These are phyloP conservation scores for Drosophila nasuta DNA, from an alignment of 1,140 invertebrate genomes.

Conservation along the genomic window DNA sequence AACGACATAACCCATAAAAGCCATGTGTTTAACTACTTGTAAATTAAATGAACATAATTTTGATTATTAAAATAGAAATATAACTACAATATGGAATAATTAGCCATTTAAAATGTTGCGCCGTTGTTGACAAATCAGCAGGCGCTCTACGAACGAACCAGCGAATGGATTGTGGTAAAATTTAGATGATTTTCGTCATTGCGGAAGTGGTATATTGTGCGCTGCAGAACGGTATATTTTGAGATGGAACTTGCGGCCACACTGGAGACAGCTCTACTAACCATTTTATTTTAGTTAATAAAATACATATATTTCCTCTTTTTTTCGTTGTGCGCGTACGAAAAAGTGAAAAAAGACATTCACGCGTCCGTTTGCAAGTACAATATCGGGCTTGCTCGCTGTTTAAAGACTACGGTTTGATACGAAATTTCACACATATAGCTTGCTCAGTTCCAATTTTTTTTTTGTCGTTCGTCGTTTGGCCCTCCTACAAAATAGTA, in stretches of 20 bases:
- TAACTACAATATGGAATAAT: too few relatives aligned
- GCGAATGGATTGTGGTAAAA: background rate
- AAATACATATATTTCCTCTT: constrained; percentile 74
- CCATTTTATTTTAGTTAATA: constrained; percentile 83
- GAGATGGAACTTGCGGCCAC: constrained; percentile 8
- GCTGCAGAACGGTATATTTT: background rate
- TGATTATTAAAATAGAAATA: too few relatives aligned
- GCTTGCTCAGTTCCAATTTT: constrained; percentile 13
- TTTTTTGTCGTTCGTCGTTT: constrained; percentile 57
- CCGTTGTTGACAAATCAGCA: background rate
- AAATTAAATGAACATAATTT: too few relatives aligned
- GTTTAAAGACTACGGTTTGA: constrained; percentile 38
- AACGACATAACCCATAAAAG: too few relatives aligned
- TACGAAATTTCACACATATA: constrained; percentile 53
- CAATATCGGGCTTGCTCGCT: constrained; percentile 33
- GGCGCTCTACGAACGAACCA: background rate
- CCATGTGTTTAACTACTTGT: too few relatives aligned
- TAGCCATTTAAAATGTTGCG: background rate
- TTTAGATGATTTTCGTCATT: background rate
- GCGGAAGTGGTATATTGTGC: background rate
- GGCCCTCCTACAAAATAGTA: constrained; percentile 65
- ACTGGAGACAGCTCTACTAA: constrained; percentile 46
- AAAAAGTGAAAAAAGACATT: constrained; percentile 55
- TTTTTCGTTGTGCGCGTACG: constrained; percentile 68
- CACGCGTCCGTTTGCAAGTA: constrained; percentile 36